These are phyloP conservation scores for Acrossocheilus fasciatus DNA, from an alignment of 2,797 vertebrate species.

Conservation along the genomic window DNA sequence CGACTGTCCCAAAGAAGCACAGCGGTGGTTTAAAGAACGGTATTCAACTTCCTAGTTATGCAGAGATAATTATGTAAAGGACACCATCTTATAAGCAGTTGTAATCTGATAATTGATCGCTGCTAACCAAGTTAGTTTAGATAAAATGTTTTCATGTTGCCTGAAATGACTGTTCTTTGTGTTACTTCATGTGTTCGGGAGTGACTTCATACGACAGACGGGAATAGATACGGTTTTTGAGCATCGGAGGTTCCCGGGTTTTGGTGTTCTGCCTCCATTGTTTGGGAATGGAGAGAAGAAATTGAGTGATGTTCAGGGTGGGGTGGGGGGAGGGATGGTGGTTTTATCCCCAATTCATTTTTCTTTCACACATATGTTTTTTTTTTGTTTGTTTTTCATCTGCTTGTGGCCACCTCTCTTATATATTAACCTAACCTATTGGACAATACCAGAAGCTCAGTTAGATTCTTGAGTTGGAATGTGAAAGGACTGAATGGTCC, in stretches of 20 bases:
- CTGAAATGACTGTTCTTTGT: background rate
- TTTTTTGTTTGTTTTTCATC: background rate
- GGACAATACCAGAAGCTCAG: background rate
- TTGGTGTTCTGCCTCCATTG: too few species aligned
- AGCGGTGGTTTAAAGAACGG: background rate
- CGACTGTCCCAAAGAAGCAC: too few species aligned
- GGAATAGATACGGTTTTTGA: background rate
- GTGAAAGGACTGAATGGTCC: background rate
- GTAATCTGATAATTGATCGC: too few species aligned
- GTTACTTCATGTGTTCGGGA: background rate
- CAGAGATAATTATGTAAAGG: too few species aligned
- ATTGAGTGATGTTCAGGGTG: background rate
- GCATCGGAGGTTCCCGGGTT: background rate
- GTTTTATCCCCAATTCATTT: background rate
- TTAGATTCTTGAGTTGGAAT: constrained; percentile 11
- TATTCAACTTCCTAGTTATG: background rate
- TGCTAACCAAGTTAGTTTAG: too few species aligned
- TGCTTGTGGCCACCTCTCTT: background rate
- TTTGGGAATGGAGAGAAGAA: background rate
- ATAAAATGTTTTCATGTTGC: too few species aligned
- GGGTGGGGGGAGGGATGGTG: background rate
- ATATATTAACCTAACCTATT: background rate
- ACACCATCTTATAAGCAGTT: too few species aligned
- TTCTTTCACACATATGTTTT: background rate
- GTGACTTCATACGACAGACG: background rate